Conservation (phyloP, 2,113 vertebrate genomes). For the Ceyx melanurus region DNA sequence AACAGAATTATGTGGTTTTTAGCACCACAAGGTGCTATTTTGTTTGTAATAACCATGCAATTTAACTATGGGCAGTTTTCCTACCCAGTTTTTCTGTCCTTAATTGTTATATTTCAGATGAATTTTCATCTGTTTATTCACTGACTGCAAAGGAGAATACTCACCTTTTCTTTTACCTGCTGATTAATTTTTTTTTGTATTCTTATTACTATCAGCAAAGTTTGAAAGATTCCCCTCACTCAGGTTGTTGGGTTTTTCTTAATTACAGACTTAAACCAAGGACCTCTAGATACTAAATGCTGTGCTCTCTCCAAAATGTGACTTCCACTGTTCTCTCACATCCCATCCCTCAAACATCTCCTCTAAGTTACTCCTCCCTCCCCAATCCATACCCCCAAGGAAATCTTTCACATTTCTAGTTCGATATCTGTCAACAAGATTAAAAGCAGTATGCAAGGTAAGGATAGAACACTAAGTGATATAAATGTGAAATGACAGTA, state of each 20-base stretch:
- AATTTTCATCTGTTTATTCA: neutral
- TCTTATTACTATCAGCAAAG: neutral
- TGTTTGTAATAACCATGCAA: neutral
- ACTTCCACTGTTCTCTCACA: neutral
- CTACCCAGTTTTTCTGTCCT: neutral
- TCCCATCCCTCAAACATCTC: neutral
- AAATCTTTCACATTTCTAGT: conserved; percentile 30
- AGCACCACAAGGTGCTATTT: neutral
- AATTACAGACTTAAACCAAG: neutral
- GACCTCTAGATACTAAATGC: neutral
- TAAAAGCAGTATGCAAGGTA: conserved; percentile 15
- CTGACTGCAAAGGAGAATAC: neutral
- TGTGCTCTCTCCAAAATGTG: neutral
- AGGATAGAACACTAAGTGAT: neutral
- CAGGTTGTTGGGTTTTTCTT: neutral
- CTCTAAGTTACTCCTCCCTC: conserved; percentile 5
- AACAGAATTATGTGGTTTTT: neutral
- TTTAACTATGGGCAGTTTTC: neutral
- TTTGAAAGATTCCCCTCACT: neutral
- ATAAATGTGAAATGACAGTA: conserved; percentile 20
- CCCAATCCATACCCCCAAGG: neutral
- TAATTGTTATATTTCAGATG: neutral
- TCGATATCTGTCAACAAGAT: neutral
- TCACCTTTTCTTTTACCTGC: neutral
- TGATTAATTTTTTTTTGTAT: neutral